Evolutionary conservation across 2,113 vertebrate species (phyloP).

Genomic region (Coreoperca whiteheadi): DNA sequence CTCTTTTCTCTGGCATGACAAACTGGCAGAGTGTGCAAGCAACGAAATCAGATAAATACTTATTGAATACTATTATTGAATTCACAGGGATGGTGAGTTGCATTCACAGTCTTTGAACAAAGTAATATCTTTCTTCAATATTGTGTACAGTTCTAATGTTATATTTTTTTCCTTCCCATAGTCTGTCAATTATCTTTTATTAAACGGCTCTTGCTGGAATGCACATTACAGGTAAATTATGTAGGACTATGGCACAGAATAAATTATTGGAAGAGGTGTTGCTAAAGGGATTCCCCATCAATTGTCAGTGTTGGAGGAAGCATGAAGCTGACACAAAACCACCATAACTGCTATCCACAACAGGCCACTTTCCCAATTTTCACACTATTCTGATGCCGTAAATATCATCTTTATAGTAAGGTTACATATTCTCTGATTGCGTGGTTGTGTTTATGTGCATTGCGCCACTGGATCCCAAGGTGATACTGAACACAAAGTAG

Average conservation of each 20-base stretch:
- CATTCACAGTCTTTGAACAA: constrained; percentile 74
- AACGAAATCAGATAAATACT: constrained; percentile 60
- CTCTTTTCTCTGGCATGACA: constrained; percentile 29
- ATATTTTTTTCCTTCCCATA: constrained; percentile 7
- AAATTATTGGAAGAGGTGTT: constrained; percentile 11
- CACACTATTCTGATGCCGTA: constrained; percentile 23
- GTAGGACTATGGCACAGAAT: background rate
- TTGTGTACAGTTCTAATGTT: constrained; percentile 46
- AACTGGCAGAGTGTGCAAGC: constrained; percentile 37
- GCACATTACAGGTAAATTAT: constrained; percentile 18
- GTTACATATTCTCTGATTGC: constrained; percentile 17
- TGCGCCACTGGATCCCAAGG: constrained; percentile 2
- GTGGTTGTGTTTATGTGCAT: constrained; percentile 4
- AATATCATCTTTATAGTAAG: constrained; percentile 19
- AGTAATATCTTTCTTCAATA: constrained; percentile 85
- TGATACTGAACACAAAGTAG: background rate
- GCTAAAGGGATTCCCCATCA: constrained; percentile 35
- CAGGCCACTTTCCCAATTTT: constrained; percentile 26
- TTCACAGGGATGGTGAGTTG: constrained; percentile 47
- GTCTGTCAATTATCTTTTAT: constrained; percentile 34
- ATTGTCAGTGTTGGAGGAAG: constrained; percentile 12
- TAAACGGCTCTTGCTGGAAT: constrained; percentile 19
- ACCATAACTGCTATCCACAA: constrained; percentile 18
- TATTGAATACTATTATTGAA: constrained; percentile 67
- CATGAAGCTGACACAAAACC: constrained; percentile 32